These are phyloP conservation scores for Stigmatopora nigra DNA, from an alignment of 2,113 vertebrate species.

Conservation along the genomic window DNA sequence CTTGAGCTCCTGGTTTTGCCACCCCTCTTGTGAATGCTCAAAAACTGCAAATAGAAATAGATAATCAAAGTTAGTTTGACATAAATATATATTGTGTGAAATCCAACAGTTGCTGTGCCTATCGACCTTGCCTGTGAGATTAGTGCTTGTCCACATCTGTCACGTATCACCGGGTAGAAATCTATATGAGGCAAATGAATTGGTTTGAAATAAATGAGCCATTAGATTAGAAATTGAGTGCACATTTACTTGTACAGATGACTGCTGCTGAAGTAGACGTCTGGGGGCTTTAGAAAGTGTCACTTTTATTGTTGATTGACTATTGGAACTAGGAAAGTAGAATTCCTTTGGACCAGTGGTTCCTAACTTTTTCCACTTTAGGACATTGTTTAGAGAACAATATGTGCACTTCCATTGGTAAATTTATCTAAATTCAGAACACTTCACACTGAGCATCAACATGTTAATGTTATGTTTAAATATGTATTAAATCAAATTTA, in stretches of 20 bases:
- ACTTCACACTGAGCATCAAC: too few relatives aligned
- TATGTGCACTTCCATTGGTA: too few relatives aligned
- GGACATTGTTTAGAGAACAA: neutral
- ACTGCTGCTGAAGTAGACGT: slow-evolving; percentile 12
- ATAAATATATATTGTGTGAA: slow-evolving; percentile 21
- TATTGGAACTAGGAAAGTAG: neutral
- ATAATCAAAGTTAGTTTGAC: neutral
- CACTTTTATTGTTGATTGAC: slow-evolving; percentile 4
- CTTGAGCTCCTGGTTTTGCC: neutral
- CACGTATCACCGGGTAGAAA: slow-evolving; percentile 45
- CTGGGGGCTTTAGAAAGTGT: slow-evolving; percentile 11
- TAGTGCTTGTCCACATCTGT: slow-evolving; percentile 38
- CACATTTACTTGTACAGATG: slow-evolving; percentile 40
- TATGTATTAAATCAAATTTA: too few relatives aligned
- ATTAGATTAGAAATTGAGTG: slow-evolving; percentile 52
- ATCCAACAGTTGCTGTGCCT: slow-evolving; percentile 24
- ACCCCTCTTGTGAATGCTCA: neutral
- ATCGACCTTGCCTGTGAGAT: slow-evolving; percentile 32
- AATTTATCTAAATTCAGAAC: too few relatives aligned
- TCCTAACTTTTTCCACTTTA: neutral
- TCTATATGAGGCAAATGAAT: slow-evolving; percentile 49
- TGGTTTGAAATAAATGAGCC: slow-evolving; percentile 48
- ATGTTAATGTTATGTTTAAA: too few relatives aligned
- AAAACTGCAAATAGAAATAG: slow-evolving; percentile 7
- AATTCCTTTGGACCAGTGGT: neutral